These are phyloP conservation scores for Sciaenops ocellatus DNA, from an alignment of 2,797 vertebrate genomes.

Conservation along the genomic window DNA sequence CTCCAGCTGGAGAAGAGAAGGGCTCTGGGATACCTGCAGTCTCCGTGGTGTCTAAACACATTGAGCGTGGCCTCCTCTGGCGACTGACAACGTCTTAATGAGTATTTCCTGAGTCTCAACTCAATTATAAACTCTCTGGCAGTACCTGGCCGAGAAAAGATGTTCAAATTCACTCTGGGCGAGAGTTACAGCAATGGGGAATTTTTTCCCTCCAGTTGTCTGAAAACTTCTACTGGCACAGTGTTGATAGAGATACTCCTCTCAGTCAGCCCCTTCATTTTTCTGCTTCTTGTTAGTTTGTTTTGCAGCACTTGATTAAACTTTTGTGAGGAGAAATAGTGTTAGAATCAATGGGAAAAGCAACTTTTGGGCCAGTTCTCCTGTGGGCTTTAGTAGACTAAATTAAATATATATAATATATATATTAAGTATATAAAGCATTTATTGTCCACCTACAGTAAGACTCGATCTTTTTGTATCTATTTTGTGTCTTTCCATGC, in stretches of 20 bases:
- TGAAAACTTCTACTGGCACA: constrained; percentile 53
- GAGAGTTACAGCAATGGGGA: constrained; percentile 48
- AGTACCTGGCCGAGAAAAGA: constrained; percentile 58
- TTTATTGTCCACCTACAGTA: background rate
- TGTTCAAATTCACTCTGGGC: constrained; percentile 54
- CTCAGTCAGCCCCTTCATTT: constrained; percentile 30
- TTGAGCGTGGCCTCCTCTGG: constrained; percentile 74
- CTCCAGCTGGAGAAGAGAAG: constrained; percentile 75
- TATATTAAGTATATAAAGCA: background rate
- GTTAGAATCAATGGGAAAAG: background rate
- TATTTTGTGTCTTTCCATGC: background rate
- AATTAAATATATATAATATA: background rate
- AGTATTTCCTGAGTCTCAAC: constrained; percentile 78
- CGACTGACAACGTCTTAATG: constrained; percentile 85
- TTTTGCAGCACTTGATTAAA: constrained; percentile 48
- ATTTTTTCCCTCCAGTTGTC: constrained; percentile 58
- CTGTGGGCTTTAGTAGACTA: background rate
- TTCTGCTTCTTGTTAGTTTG: constrained; percentile 38
- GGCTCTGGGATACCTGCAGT: constrained; percentile 68
- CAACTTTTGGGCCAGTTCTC: background rate
- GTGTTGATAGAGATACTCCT: constrained; percentile 62
- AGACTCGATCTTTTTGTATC: background rate
- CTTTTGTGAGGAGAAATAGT: background rate
- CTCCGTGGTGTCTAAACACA: constrained; percentile 77
- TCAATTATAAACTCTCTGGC: constrained; percentile 76